Conservation (phyloP, 2,888 invertebrate genomes). For the Orthosia cruda region DNA sequence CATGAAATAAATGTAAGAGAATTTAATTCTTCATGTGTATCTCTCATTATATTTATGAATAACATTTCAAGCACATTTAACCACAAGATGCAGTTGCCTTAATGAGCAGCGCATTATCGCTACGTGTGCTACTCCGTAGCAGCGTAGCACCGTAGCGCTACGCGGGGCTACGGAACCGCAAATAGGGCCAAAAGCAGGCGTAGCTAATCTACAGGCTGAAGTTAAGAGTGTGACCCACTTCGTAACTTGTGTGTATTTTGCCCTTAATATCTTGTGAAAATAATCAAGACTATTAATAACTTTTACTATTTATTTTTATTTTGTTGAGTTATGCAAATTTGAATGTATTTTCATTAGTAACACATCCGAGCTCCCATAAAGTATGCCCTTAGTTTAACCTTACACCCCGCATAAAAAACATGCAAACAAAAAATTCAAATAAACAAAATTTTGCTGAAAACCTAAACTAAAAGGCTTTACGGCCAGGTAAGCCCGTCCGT, state of each 20-base stretch:
- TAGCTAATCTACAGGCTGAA: slow-evolving; percentile 3
- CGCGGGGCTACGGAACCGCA: slow-evolving; percentile 26
- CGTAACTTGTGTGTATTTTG: too few relatives aligned
- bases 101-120: slow-evolving; percentile 42
- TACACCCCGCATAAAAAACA: not conserved
- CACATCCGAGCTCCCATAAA: not conserved
- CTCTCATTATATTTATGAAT: slow-evolving; percentile 22
- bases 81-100: slow-evolving; percentile 28
- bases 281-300: not conserved
- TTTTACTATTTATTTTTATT: too few relatives aligned
- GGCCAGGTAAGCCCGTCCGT: slow-evolving; percentile 15
- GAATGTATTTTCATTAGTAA: not conserved
- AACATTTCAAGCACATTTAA: slow-evolving; percentile 16
- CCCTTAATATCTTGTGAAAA: too few relatives aligned
- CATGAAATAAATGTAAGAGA: not conserved
- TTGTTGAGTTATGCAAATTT: too few relatives aligned
- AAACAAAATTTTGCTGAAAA: slow-evolving; percentile 3
- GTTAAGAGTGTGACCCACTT: slow-evolving; percentile 21
- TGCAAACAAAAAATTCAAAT: not conserved
- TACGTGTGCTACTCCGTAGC: slow-evolving; percentile 51
- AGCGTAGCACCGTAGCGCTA: slow-evolving; percentile 36
- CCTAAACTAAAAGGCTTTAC: not conserved
- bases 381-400: not conserved
- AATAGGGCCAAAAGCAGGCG: slow-evolving; percentile 1
- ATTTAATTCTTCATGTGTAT: slow-evolving; percentile 1